phyloP scores from a whole-genome alignment of 2,113 vertebrate species.

The Podarcis muralis region DNA sequence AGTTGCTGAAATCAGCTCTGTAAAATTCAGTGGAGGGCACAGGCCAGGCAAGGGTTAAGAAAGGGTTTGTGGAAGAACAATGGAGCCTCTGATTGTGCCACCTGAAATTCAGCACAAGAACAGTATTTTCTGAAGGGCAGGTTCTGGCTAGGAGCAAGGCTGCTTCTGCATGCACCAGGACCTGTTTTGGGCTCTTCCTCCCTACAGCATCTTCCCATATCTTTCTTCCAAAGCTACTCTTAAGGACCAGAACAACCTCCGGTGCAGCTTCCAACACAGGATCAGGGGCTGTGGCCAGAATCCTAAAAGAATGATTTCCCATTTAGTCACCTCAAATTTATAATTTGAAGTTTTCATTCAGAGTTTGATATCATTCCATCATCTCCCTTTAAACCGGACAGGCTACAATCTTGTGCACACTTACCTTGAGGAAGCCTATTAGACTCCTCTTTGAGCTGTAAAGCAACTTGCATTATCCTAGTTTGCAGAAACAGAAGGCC shows the following conservation, averaged over 20 bases:
- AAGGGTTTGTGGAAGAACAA: constrained; percentile 1
- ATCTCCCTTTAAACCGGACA: neutral
- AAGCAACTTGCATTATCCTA: neutral
- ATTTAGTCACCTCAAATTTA: neutral
- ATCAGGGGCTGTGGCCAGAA: neutral
- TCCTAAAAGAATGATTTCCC: neutral
- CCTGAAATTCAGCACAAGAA: neutral
- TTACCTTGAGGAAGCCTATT: neutral
- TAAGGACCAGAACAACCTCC: neutral
- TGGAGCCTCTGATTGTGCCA: neutral
- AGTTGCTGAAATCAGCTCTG: neutral
- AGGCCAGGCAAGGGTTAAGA: neutral
- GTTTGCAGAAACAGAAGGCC: neutral
- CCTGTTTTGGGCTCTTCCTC: neutral
- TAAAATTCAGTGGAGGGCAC: neutral
- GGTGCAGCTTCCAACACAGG: neutral
- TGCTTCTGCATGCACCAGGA: neutral
- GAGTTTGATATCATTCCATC: too few species aligned
- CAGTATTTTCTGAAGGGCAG: neutral
- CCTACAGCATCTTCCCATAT: neutral
- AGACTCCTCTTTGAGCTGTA: neutral
- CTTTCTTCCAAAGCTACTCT: neutral
- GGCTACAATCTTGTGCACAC: neutral
- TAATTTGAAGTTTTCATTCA: neutral
- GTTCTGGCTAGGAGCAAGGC: neutral